These are phyloP conservation scores for Phalacrocorax aristotelis DNA, from an alignment of 2,113 vertebrate genomes.

Conservation along the genomic window DNA sequence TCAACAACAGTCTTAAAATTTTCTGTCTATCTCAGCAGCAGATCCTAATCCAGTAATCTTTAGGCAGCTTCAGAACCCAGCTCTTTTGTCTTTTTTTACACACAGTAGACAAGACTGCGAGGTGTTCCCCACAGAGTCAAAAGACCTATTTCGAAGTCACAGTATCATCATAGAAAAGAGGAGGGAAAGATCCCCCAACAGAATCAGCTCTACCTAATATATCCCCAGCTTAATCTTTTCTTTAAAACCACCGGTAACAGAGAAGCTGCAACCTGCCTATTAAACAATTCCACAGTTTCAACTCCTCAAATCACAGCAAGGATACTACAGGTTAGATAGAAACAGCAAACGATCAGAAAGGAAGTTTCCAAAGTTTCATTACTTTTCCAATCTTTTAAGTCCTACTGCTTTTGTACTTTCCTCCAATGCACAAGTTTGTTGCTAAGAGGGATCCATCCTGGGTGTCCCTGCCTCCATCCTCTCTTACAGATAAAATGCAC, in stretches of 20 bases:
- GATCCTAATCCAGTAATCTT: background rate
- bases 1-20: background rate
- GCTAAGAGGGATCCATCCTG: background rate
- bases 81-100: background rate
- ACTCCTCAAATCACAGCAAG: background rate
- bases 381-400: background rate
- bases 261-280: background rate
- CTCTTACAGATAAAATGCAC: background rate
- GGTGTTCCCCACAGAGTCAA: background rate
- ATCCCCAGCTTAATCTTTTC: background rate
- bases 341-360: background rate
- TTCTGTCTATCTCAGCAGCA: background rate
- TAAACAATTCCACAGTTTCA: background rate
- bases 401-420: background rate
- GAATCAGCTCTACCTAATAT: background rate
- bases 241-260: background rate
- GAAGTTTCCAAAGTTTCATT: background rate
- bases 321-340: background rate
- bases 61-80: background rate
- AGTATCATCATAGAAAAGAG: background rate
- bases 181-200: background rate
- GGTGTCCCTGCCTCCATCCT: background rate
- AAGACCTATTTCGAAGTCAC: background rate
- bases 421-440: background rate
- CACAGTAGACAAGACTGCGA: background rate